Evolutionary conservation across 2,888 invertebrate genomes (phyloP).

Genomic region (Acanthosepion esculentum): DNA sequence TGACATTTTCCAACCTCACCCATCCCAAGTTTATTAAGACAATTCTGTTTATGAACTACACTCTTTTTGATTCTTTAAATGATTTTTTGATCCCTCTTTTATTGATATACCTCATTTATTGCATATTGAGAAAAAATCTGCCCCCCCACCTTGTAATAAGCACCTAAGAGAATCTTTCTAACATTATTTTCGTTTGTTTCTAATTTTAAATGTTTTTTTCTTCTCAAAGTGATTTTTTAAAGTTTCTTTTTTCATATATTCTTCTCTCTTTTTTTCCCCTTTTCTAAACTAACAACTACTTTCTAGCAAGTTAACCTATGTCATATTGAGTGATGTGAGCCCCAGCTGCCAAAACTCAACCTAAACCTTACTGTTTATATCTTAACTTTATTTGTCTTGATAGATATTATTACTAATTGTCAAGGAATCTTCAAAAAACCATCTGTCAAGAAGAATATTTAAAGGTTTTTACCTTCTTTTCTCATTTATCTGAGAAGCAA

Average conservation of each 20-base stretch:
- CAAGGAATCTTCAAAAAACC: neutral
- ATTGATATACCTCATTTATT: too few species aligned
- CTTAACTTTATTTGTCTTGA: neutral
- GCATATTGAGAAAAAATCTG: too few species aligned
- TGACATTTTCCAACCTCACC: too few species aligned
- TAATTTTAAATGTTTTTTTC: neutral
- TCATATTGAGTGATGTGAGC: neutral
- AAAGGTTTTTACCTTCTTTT: neutral
- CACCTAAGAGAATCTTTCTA: too few species aligned
- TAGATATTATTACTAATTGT: neutral
- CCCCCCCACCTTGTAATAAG: too few species aligned
- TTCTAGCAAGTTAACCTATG: too few species aligned
- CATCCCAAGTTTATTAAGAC: too few species aligned
- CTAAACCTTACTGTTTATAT: neutral
- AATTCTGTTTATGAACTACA: too few species aligned
- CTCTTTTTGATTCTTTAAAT: too few species aligned
- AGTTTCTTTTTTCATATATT: neutral
- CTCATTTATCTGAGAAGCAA: neutral
- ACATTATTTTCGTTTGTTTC: too few species aligned
- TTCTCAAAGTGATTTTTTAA: neutral
- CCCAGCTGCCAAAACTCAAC: neutral
- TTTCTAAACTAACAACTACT: neutral
- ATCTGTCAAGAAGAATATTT: neutral
- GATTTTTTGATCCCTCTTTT: too few species aligned
- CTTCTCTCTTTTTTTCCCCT: neutral